Base-by-base conservation (phyloP, 2,113 vertebrate genomes). In the Falcunculus frontatus region DNA sequence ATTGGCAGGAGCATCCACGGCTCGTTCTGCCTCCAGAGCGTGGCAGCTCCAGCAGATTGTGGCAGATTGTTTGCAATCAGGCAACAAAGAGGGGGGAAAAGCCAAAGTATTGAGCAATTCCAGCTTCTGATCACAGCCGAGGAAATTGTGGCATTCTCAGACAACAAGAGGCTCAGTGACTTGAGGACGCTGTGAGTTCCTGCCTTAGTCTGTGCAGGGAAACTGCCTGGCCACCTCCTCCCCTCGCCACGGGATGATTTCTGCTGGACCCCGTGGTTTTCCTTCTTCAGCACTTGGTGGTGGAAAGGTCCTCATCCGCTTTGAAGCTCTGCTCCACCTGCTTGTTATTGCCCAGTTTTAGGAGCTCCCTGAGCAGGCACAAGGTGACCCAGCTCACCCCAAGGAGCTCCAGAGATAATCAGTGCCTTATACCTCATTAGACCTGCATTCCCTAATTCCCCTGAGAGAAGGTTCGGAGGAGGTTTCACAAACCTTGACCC, bases 341-440 rank as follows among this genome's bases (percentile, higher is more conserved):
- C 2, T 16, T 12, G 11, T 47, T 69, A 41, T 16, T 25, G 33
- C 32, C 8, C 10, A 25, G 16, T 20, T 68, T 57, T 9, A 19
- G 57, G 37, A 60, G 65, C 10, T 33, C 10, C 49, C 42, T 37
- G 35, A 82, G 63, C 10, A 23, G 56, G 46, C 8, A 15, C 1
- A 1, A 3, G 0, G 0, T 13, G 22, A 62, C 32, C 30, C 29
- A 49, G 39, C 29, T 55, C 74, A 52, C 5, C 16, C n/a, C 11
- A 7, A 20, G 42, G 39, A 67, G 42, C 47, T 53, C 35, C 27
- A 26, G 79, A 62, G 62, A 7, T 3, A 82, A 83, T 42, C 44
- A 11, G 25, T 35, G 33, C 35, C n/a, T 83, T 90, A 20, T 8
- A 3, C 49, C 62, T 1, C 1, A 49, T 67, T 57, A 81, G 53